Percentiles rank a stretch among this genome's conserved stretches.
phyloP scores from a whole-genome alignment of 2,797 vertebrate genomes.

The Anguilla obscura region DNA sequence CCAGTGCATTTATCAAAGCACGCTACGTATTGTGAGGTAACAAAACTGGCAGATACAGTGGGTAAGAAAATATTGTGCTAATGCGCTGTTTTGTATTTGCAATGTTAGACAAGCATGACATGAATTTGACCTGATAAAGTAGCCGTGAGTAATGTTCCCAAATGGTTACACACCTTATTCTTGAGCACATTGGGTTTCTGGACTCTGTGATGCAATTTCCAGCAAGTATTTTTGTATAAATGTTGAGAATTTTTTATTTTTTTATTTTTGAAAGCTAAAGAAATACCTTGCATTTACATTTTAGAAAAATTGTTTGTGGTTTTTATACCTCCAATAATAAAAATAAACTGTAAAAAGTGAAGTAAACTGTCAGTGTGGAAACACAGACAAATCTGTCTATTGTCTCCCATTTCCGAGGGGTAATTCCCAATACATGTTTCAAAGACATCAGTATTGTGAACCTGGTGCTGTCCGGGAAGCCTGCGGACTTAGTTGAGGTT shows the following conservation, averaged over 20 bases:
- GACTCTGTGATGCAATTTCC: background rate
- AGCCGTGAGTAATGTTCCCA: background rate
- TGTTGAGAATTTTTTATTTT: background rate
- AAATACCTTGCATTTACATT: background rate
- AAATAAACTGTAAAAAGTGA: background rate
- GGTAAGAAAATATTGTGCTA: conserved; percentile 39
- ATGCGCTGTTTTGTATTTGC: conserved; percentile 36
- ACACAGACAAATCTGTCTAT: background rate
- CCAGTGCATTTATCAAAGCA: conserved; percentile 35
- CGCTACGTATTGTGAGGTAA: conserved; percentile 36
- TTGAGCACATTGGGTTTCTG: conserved; percentile 10
- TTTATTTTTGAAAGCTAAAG: background rate
- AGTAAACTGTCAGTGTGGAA: background rate
- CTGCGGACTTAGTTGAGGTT: conserved; percentile 95
- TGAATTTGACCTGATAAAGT: background rate
- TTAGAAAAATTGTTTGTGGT: conserved; percentile 10
- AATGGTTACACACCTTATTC: conserved; percentile 26
- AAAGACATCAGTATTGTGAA: conserved; percentile 95
- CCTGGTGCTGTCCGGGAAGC: conserved; percentile 86
- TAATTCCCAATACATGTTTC: conserved; percentile 60
- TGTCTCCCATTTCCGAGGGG: background rate
- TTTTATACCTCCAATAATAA: background rate
- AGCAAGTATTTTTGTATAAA: background rate
- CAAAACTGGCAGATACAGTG: conserved; percentile 27
- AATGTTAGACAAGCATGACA: conserved; percentile 24